phyloP scores from a whole-genome alignment of 2,888 invertebrate genomes.

The Archaeoteleia sp. region DNA sequence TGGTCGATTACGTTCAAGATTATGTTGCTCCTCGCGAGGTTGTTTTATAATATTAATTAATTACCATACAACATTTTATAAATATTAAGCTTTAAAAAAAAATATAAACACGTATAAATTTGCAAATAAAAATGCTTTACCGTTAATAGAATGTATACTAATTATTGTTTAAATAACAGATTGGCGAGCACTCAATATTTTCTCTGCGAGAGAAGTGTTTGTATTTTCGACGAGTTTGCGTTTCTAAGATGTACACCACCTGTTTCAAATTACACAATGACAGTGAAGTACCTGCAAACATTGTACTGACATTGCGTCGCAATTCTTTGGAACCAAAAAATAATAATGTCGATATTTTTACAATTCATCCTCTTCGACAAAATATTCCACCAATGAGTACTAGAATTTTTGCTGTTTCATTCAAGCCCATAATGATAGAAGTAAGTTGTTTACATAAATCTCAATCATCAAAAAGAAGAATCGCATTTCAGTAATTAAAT shows the following conservation, averaged over 20 bases:
- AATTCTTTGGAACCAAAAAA: constrained; percentile 58
- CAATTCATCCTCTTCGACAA: constrained; percentile 63
- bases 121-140: no score
- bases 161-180: constrained; percentile 58
- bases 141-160: no score
- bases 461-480: no score
- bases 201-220: constrained; percentile 68
- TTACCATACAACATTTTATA: background rate
- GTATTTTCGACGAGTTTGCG: constrained; percentile 72
- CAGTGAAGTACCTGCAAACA: constrained; percentile 69
- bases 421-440: constrained; percentile 72
- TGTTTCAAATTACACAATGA: constrained; percentile 72
- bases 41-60: background rate
- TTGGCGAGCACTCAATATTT: constrained; percentile 69
- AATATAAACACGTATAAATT: no score
- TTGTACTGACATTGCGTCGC: constrained; percentile 57
- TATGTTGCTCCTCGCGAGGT: constrained; percentile 76
- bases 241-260: constrained; percentile 66
- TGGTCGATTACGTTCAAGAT: constrained; percentile 77
- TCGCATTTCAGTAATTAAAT: no score
- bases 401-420: constrained; percentile 69
- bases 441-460: constrained; percentile 60
- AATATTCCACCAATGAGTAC: constrained; percentile 70
- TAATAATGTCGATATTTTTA: constrained; percentile 59
- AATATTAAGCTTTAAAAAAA: constrained; percentile 1